Evolutionary conservation across 2,888 invertebrate species (phyloP).

Genomic region (Cataglyphis altisquamis): DNA sequence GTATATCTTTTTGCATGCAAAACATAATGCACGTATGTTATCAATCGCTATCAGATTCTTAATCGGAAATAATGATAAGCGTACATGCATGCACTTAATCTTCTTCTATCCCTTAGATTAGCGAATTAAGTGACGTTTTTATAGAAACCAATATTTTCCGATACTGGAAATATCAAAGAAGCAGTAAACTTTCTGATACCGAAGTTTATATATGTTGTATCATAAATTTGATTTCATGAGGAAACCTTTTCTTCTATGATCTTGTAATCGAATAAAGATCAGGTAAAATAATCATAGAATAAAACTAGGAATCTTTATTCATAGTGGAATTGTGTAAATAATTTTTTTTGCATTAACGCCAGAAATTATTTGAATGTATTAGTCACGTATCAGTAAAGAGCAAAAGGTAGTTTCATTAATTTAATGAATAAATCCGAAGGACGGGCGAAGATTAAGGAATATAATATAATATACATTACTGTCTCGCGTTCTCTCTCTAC

Average conservation of each 20-base stretch:
- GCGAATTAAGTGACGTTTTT: neutral
- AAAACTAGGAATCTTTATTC: neutral
- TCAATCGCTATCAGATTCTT: conserved; percentile 3
- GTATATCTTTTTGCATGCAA: conserved; percentile 45
- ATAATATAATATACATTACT: conserved; percentile 20
- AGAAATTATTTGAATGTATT: neutral
- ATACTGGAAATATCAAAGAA: conserved; percentile 4
- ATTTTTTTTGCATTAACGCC: neutral
- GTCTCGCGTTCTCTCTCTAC: neutral
- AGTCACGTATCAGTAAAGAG: neutral
- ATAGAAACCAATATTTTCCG: neutral
- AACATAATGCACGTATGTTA: conserved; percentile 56
- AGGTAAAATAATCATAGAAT: neutral
- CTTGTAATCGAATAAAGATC: neutral
- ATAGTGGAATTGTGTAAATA: neutral
- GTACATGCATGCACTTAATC: conserved; percentile 7
- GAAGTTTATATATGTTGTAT: neutral
- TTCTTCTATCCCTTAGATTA: conserved; percentile 41
- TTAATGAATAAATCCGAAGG: conserved; percentile 27
- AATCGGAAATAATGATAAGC: conserved; percentile 30
- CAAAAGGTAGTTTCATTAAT: neutral
- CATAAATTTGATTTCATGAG: neutral
- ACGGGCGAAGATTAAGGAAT: conserved; percentile 20
- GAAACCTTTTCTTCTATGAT: neutral
- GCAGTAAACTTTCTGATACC: neutral